Percentiles rank a stretch among this genome's conserved stretches.
These are phyloP conservation scores for Rhinichthys osculus DNA, from an alignment of 2,797 vertebrate genomes.

Conservation along the genomic window DNA sequence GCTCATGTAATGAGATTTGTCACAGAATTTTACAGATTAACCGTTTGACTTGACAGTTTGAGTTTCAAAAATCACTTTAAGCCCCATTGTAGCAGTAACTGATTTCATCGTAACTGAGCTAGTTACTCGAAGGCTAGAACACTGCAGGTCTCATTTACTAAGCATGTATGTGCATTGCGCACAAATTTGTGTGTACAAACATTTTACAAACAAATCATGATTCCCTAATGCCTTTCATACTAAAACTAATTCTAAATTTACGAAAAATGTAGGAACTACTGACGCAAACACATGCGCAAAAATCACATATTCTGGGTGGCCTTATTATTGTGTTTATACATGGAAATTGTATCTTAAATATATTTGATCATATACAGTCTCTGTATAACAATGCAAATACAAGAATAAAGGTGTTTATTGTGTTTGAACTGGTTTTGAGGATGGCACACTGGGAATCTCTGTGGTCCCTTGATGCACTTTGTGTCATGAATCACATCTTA, in stretches of 20 bases:
- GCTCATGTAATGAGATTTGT: not conserved
- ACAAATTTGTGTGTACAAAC: not conserved
- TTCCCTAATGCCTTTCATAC: not conserved
- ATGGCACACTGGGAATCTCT: too few species aligned
- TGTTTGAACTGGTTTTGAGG: too few species aligned
- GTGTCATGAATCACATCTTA: conserved; percentile 15
- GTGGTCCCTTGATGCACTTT: not conserved
- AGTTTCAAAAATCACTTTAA: not conserved
- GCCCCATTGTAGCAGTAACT: not conserved
- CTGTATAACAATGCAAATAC: too few species aligned
- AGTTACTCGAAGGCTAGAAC: too few species aligned
- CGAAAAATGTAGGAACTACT: not conserved
- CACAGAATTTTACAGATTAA: not conserved
- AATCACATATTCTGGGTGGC: not conserved
- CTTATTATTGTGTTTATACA: not conserved
- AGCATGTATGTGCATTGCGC: too few species aligned
- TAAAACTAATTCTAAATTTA: not conserved
- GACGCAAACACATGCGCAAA: not conserved
- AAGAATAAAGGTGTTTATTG: too few species aligned
- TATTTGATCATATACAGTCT: not conserved
- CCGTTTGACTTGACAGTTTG: not conserved
- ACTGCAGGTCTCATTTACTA: too few species aligned
- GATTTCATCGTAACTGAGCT: not conserved
- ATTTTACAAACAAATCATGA: not conserved
- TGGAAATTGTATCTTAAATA: not conserved